Percentiles rank a stretch among this genome's conserved stretches.
Evolutionary conservation across 2,113 vertebrate species (phyloP).

Genomic region (Ictidomys tridecemlineatus): DNA sequence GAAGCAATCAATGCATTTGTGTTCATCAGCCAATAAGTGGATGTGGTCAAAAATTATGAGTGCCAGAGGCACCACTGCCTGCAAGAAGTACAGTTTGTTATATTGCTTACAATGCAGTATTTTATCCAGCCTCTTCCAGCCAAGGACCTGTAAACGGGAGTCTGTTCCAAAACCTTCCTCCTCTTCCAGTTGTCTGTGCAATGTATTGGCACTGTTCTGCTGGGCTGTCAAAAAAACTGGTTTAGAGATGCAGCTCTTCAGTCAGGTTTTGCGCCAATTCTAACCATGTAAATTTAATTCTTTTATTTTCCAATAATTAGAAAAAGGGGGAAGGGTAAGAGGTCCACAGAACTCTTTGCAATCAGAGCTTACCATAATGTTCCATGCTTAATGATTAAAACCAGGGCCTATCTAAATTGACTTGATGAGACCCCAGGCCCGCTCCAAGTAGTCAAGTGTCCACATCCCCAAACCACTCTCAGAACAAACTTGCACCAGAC

Average conservation of each 20-base stretch:
- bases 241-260: slow-evolving; percentile 91
- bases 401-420: slow-evolving; percentile 53
- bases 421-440: slow-evolving; percentile 7
- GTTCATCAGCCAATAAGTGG: slow-evolving; percentile 87
- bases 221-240: slow-evolving; percentile 92
- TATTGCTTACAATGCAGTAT: slow-evolving; percentile 93
- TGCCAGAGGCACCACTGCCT: slow-evolving; percentile 88
- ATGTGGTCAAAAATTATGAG: slow-evolving; percentile 84
- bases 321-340: slow-evolving; percentile 51
- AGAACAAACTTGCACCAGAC: slow-evolving; percentile 70
- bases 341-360: slow-evolving; percentile 82
- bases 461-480: slow-evolving; percentile 72
- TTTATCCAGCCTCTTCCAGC: slow-evolving; percentile 93
- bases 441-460: slow-evolving; percentile 68
- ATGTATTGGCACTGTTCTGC: slow-evolving; percentile 91
- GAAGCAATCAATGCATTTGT: slow-evolving; percentile 85
- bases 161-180: slow-evolving; percentile 93
- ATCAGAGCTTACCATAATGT: slow-evolving; percentile 75
- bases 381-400: slow-evolving; percentile 69
- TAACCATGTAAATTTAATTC: slow-evolving; percentile 80
- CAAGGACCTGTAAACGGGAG: slow-evolving; percentile 92
- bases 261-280: slow-evolving; percentile 87
- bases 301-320: slow-evolving; percentile 71
- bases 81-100: slow-evolving; percentile 92
- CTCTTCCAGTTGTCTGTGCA: slow-evolving; percentile 92